Evolutionary conservation across 2,888 invertebrate genomes (phyloP).

Genomic region (Sipha maydis): DNA sequence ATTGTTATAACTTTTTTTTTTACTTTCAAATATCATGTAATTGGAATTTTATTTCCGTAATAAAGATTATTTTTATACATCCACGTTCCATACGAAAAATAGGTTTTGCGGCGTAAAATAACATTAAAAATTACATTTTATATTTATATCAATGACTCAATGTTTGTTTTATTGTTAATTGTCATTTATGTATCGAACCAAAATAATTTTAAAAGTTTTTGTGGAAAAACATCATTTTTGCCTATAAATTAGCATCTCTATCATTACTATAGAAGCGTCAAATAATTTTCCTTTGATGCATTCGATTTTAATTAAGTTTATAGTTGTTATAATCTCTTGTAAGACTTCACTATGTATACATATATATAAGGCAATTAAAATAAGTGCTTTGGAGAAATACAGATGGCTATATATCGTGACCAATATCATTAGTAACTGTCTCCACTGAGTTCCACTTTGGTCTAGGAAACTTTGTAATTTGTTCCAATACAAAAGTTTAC

Average conservation of each 20-base stretch:
- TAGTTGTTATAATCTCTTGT: constrained; percentile 32
- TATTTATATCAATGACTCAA: too few relatives aligned
- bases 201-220: too few relatives aligned
- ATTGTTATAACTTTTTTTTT: too few relatives aligned
- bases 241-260: not conserved
- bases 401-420: not conserved
- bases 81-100: too few relatives aligned
- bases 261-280: not conserved
- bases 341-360: not conserved
- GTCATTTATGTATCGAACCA: too few relatives aligned
- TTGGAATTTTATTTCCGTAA: too few relatives aligned
- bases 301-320: constrained; percentile 1
- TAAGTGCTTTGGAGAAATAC: constrained; percentile 37
- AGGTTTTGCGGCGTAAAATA: too few relatives aligned
- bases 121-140: too few relatives aligned
- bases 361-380: constrained; percentile 25
- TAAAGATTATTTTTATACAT: too few relatives aligned
- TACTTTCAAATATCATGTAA: too few relatives aligned
- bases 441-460: not conserved
- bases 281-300: constrained; percentile 2
- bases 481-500: constrained; percentile 18
- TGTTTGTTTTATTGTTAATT: too few relatives aligned
- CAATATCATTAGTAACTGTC: constrained; percentile 35
- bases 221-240: too few relatives aligned
- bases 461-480: constrained; percentile 39